These are phyloP conservation scores for Pomacea canaliculata DNA, from an alignment of 2,888 invertebrate genomes.

Conservation along the genomic window DNA sequence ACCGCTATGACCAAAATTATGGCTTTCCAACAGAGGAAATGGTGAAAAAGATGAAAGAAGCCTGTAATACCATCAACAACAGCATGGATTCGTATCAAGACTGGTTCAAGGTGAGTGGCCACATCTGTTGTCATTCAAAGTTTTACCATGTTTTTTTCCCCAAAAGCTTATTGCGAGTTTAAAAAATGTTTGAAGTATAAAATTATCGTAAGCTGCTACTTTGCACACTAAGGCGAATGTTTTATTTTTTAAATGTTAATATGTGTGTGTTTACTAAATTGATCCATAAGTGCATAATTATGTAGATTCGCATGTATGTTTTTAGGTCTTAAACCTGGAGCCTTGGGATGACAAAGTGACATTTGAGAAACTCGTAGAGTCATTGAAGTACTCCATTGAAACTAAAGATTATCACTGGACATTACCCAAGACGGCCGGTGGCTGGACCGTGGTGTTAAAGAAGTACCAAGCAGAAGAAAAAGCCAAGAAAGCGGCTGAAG, in stretches of 20 bases:
- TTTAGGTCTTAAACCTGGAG: slow-evolving; percentile 50
- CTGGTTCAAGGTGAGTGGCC: slow-evolving; percentile 53
- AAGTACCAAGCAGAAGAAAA: slow-evolving; percentile 43
- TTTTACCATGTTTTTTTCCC: too few relatives aligned
- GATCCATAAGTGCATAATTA: background rate
- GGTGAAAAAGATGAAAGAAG: slow-evolving; percentile 56
- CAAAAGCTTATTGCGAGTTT: too few relatives aligned
- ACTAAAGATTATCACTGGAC: slow-evolving; percentile 57
- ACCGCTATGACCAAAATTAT: slow-evolving; percentile 54
- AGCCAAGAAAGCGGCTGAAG: too few relatives aligned
- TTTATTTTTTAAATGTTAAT: too few relatives aligned
- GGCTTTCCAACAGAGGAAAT: slow-evolving; percentile 58
- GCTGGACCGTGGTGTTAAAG: slow-evolving; percentile 54
- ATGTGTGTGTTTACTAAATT: background rate
- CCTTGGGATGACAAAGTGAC: slow-evolving; percentile 49
- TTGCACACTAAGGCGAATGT: too few relatives aligned
- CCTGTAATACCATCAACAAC: slow-evolving; percentile 46
- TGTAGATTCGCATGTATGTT: background rate
- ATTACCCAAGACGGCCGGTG: slow-evolving; percentile 54
- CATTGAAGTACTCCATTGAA: slow-evolving; percentile 53
- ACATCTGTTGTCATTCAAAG: background rate
- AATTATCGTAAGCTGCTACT: too few relatives aligned
- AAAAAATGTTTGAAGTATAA: too few relatives aligned
- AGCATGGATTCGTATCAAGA: slow-evolving; percentile 52
- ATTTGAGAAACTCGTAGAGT: slow-evolving; percentile 42